Base-by-base conservation (phyloP, 1,140 invertebrate species). In the Teleopsis dalmanni region DNA sequence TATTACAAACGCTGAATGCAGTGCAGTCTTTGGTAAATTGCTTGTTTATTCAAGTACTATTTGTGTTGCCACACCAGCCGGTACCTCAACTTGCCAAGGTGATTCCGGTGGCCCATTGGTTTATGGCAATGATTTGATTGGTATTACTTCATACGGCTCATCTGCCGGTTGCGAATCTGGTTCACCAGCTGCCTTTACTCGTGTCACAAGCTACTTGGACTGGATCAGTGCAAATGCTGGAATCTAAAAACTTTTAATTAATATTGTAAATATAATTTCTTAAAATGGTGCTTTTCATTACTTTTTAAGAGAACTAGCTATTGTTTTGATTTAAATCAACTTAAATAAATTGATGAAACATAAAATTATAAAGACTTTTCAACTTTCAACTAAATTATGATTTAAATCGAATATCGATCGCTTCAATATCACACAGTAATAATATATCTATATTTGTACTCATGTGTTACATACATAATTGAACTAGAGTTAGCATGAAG, bases 61-160 rank as follows among this genome's bases (percentile, higher is more conserved):
- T 18, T 68, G 65, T 43, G 45, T 57, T 4, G 47, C 53, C 8
- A 50, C 37, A 0, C 34, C 51, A 0, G 44, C 45, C 6, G 55
- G 57, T 3, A 47, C 31, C 5, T 69, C 65, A 22, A 68, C 65
- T 38, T 69, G 65, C 57, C 55, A 64, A 47, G 77, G 78, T 46
- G 78, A 79, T 65, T 77, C 75, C 42, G 78, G 78, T 47, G 78
- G 78, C 47, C 72, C 74, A 13, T 58, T 79, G 48, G 66, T 71
- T 1, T 70, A 75, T 37, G 10, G 21, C 9, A 72, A 74, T 50
- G 11, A 25, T 6, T 65, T 73, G 23, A 55, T 80, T 18, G 78
- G 78, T 31, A 62, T 79, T n/a, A 70, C 76, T 16, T 78, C 65
- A 0, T 68, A 63, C 19, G 62, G 60, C 9, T 57, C 60, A n/a